Evolutionary conservation across 2,113 vertebrate species (phyloP).

Genomic region (Vidua macroura): DNA sequence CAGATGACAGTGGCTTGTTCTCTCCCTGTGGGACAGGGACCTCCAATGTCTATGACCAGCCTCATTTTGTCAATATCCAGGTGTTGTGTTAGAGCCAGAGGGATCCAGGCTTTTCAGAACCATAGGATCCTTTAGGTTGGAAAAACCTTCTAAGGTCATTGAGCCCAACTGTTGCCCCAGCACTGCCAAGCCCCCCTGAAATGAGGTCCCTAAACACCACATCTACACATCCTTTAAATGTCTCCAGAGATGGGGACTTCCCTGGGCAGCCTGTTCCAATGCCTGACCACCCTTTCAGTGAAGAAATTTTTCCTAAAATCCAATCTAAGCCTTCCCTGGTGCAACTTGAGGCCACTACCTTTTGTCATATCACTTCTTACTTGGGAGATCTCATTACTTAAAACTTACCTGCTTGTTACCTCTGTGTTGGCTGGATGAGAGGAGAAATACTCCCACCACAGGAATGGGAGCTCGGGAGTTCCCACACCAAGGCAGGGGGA

Average conservation of each 20-base stretch:
- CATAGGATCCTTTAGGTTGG: neutral
- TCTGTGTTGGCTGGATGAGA: neutral
- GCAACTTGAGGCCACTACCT: neutral
- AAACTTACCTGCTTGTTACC: neutral
- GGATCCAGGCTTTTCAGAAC: neutral
- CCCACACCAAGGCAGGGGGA: accelerated
- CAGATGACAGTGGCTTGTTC: neutral
- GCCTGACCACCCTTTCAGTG: neutral
- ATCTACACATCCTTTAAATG: neutral
- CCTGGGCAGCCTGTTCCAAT: neutral
- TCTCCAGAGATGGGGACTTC: neutral
- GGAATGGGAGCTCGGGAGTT: neutral
- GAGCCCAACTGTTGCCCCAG: neutral
- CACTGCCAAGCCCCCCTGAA: neutral
- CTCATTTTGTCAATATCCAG: neutral
- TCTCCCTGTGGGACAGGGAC: neutral
- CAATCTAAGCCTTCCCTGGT: neutral
- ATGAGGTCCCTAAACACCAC: neutral
- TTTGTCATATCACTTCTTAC: neutral
- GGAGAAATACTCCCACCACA: neutral
- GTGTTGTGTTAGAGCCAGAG: neutral
- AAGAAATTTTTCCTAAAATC: neutral
- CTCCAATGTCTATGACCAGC: accelerated
- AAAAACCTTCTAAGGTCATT: neutral
- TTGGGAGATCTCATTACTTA: neutral